phyloP scores from a whole-genome alignment of 1,140 invertebrate species.

The Pissodes strobi region DNA sequence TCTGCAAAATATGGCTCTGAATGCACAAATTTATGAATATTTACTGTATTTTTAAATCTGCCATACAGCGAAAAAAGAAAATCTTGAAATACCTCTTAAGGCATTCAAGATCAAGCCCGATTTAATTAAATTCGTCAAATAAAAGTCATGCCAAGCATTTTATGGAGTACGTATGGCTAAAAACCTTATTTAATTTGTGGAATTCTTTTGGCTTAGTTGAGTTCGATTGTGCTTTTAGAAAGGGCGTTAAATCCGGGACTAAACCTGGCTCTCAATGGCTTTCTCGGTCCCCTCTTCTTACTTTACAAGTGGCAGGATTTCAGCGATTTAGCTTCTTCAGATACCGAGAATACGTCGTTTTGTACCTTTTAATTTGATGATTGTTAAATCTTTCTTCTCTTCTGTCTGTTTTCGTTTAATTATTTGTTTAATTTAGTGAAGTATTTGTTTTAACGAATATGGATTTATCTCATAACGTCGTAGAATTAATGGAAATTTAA shows the following conservation, averaged over 20 bases:
- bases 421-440: too few relatives aligned
- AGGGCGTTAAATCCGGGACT: slow-evolving; percentile 35
- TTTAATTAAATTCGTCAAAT: slow-evolving; percentile 31
- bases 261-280: slow-evolving; percentile 32
- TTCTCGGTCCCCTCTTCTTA: slow-evolving; percentile 28
- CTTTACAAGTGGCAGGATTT: slow-evolving; percentile 36
- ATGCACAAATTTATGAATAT: too few relatives aligned
- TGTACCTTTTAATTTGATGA: background rate
- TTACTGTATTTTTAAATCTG: too few relatives aligned
- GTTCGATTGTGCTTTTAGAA: slow-evolving; percentile 33
- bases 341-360: slow-evolving; percentile 8
- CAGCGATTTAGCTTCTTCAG: slow-evolving; percentile 33
- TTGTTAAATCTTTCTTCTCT: background rate
- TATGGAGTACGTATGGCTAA: slow-evolving; percentile 26
- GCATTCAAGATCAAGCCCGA: background rate
- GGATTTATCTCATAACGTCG: too few relatives aligned
- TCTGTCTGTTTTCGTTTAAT: too few relatives aligned
- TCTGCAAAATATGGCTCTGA: too few relatives aligned
- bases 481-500: too few relatives aligned
- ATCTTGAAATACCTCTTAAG: slow-evolving; percentile 2
- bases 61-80: too few relatives aligned
- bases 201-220: slow-evolving; percentile 29
- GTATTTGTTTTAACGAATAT: too few relatives aligned
- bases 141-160: slow-evolving; percentile 23
- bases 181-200: slow-evolving; percentile 31